Conservation (phyloP, 2,888 invertebrate species). For the Vannuccia rotundouncinata region DNA sequence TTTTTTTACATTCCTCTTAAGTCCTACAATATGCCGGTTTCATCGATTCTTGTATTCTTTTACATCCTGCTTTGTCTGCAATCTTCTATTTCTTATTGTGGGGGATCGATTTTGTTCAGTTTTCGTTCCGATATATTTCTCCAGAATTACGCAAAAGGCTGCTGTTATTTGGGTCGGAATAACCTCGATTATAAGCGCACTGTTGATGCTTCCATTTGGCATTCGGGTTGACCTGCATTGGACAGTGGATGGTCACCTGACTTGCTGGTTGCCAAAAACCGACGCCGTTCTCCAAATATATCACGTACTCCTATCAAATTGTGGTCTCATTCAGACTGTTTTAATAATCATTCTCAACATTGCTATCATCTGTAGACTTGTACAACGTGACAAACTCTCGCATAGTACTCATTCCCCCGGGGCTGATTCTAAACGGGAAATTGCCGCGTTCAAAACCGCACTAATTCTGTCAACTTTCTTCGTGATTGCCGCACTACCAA, state of each 20-base stretch:
- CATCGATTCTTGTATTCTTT: conserved; percentile 19
- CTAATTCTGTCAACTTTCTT: conserved; percentile 7
- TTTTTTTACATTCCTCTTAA: conserved; percentile 11
- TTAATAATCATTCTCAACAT: conserved; percentile 1
- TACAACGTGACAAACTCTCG: not conserved
- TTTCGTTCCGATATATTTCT: conserved; percentile 17
- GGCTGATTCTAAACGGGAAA: conserved; percentile 2
- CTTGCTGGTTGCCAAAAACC: not conserved
- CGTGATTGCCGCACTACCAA: conserved; percentile 24
- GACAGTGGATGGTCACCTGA: not conserved
- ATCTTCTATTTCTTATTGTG: not conserved
- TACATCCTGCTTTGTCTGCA: not conserved
- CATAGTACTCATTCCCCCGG: not conserved
- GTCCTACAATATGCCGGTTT: not conserved
- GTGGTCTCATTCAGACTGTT: conserved; percentile 30
- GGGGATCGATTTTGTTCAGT: conserved; percentile 12
- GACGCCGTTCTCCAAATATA: not conserved
- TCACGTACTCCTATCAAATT: conserved; percentile 11
- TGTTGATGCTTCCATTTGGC: not conserved
- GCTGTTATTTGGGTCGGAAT: not conserved
- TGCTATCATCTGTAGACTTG: not conserved
- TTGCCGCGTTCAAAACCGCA: not conserved
- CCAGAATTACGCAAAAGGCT: not conserved
- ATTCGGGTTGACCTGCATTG: not conserved
- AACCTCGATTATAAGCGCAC: not conserved